These are phyloP conservation scores for Drosophila azteca DNA, from an alignment of 1,140 invertebrate genomes.

Conservation along the genomic window DNA sequence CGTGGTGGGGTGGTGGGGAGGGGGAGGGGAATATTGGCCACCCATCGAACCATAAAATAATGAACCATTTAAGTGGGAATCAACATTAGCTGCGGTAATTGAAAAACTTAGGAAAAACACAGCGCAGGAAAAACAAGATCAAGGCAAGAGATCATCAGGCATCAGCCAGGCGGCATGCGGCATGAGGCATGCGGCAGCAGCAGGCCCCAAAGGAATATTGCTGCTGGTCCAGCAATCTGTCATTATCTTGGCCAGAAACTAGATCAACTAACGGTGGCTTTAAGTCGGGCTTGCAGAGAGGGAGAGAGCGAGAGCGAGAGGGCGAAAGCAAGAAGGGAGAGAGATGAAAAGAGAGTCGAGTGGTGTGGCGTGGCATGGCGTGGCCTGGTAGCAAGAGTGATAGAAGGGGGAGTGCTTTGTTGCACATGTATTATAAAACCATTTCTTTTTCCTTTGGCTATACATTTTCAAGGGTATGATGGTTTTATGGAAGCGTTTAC, in stretches of 20 bases:
- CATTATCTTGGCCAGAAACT: conserved; percentile 65
- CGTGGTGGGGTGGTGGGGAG: neutral
- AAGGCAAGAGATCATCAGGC: neutral
- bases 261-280: conserved; percentile 60
- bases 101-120: conserved; percentile 19
- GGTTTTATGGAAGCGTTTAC: neutral
- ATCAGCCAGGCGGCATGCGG: neutral
- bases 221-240: conserved; percentile 28
- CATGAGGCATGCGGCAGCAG: neutral
- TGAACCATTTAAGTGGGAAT: conserved; percentile 28
- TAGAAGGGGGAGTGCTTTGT: neutral
- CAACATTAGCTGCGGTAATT: conserved; percentile 39
- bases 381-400: no score
- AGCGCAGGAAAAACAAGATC: conserved; percentile 3
- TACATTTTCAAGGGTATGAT: neutral
- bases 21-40: neutral
- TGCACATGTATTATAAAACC: conserved; percentile 26
- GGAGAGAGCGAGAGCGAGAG: no score
- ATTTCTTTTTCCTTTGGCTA: neutral
- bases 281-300: no score
- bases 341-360: no score
- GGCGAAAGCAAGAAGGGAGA: no score
- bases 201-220: conserved; percentile 30
- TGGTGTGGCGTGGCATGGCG: no score
- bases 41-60: conserved; percentile 32